Conservation (phyloP, 2,888 invertebrate genomes). For the Pseudoips prasinana region DNA sequence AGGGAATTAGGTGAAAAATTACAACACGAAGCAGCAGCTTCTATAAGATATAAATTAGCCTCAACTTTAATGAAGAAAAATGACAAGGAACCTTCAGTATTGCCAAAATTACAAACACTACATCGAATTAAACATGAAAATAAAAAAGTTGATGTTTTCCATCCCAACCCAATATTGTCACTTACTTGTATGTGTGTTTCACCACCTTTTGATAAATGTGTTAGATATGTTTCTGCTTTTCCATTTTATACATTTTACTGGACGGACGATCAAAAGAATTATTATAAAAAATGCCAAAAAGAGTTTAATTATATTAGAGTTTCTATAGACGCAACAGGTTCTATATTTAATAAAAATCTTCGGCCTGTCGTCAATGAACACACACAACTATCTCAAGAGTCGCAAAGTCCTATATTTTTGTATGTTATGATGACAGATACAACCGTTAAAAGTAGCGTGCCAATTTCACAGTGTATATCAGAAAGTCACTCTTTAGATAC, state of each 20-base stretch:
- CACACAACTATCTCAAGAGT: constrained; percentile 9
- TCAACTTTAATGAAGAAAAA: constrained; percentile 12
- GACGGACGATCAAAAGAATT: constrained; percentile 11
- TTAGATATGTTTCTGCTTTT: constrained; percentile 11
- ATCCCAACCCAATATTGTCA: constrained; percentile 12
- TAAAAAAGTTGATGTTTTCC: constrained; percentile 12
- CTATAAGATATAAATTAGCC: constrained; percentile 13
- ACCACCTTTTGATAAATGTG: constrained; percentile 11
- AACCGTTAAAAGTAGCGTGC: constrained; percentile 10
- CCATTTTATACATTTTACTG: constrained; percentile 15
- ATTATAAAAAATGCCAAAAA: constrained; percentile 10
- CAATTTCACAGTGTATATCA: constrained; percentile 7
- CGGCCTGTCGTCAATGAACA: constrained; percentile 14
- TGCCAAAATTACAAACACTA: constrained; percentile 13
- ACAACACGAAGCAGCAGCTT: constrained; percentile 13
- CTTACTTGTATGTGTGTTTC: constrained; percentile 10
- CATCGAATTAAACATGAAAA: constrained; percentile 11
- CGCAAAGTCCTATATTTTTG: constrained; percentile 11
- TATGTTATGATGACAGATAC: constrained; percentile 12
- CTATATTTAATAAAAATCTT: constrained; percentile 13
- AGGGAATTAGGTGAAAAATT: constrained; percentile 12
- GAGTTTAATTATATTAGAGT: constrained; percentile 6
- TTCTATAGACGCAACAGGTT: constrained; percentile 12
- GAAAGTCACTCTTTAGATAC: constrained; percentile 11
- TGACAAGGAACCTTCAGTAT: constrained; percentile 13